Evolutionary conservation across 1,140 invertebrate species (phyloP).

Genomic region (Drosophila tsacasi): DNA sequence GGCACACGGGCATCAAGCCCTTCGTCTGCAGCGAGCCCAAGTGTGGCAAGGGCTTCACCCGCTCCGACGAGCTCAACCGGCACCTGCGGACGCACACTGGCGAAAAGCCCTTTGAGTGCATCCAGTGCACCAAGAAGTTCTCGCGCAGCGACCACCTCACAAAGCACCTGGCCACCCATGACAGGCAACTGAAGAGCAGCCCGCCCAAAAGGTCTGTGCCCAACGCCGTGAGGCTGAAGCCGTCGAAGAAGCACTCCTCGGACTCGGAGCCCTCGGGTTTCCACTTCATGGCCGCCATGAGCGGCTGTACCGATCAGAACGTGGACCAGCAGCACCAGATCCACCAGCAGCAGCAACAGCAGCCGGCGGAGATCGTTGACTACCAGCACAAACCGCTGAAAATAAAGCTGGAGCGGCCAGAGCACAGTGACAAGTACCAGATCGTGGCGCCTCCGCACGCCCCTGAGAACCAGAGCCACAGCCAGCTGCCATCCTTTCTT

Average conservation of each 20-base stretch:
- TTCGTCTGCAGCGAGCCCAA: slow-evolving; percentile 87
- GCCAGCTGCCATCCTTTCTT: slow-evolving; percentile 51
- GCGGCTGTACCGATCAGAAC: slow-evolving; percentile 41
- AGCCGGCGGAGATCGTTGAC: slow-evolving; percentile 24
- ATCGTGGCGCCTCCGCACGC: slow-evolving; percentile 47
- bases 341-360: slow-evolving; percentile 43
- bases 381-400: slow-evolving; percentile 62
- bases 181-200: slow-evolving; percentile 63
- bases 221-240: slow-evolving; percentile 43
- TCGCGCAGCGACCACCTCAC: slow-evolving; percentile 94
- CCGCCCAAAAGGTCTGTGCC: slow-evolving; percentile 59
- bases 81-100: slow-evolving; percentile 89
- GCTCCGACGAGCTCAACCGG: slow-evolving; percentile 82
- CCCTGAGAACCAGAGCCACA: slow-evolving; percentile 35
- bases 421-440: slow-evolving; percentile 78
- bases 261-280: slow-evolving; percentile 62
- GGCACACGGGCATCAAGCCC: slow-evolving; percentile 86
- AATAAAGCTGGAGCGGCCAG: slow-evolving; percentile 78
- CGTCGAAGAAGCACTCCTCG: slow-evolving; percentile 52
- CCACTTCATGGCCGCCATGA: slow-evolving; percentile 75
- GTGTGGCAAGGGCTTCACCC: slow-evolving; percentile 86
- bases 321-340: slow-evolving; percentile 31
- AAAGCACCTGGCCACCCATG: slow-evolving; percentile 88
- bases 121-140: slow-evolving; percentile 91
- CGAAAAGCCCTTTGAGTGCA: slow-evolving; percentile 93